Percentiles rank a stretch among this genome's conserved stretches.
Evolutionary conservation across 2,113 vertebrate species (phyloP).

Genomic region (Catagonus wagneri): DNA sequence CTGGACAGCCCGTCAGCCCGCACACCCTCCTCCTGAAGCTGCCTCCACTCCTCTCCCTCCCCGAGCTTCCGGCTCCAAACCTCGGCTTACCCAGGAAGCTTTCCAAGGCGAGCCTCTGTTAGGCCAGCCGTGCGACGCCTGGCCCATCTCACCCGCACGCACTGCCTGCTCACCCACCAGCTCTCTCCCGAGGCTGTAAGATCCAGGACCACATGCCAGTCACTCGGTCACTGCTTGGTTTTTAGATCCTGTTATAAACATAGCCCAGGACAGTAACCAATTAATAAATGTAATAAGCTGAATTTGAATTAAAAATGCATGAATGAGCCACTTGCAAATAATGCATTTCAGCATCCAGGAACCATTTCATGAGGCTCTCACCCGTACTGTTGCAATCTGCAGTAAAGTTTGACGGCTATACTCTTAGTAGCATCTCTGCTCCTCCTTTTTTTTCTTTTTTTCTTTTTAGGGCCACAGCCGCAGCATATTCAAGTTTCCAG

Average conservation of each 20-base stretch:
- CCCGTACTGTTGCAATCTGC: rapidly evolving
- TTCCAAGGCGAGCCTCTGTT: neutral
- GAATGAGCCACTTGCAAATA: neutral
- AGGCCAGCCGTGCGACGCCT: no score
- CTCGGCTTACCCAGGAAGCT: neutral
- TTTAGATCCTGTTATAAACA: neutral
- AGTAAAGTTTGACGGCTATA: neutral
- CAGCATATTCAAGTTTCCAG: no score
- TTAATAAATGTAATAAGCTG: neutral
- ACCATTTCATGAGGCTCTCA: neutral
- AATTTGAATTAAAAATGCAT: neutral
- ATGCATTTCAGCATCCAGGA: neutral
- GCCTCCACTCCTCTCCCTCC: rapidly evolving
- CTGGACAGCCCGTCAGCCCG: neutral
- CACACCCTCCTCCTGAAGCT: rapidly evolving
- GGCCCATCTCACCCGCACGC: rapidly evolving
- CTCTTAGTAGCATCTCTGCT: neutral
- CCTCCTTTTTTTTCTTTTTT: no score
- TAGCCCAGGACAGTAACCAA: neutral
- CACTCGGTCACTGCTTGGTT: rapidly evolving
- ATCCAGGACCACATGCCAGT: rapidly evolving
- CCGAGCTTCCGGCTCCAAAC: rapidly evolving
- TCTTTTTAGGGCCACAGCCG: no score
- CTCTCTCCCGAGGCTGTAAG: no score
- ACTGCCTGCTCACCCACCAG: rapidly evolving